A percentile compares a stretch with the other conserved stretches of the same genome.
Conservation (phyloP, 2,888 invertebrate species). For the Ferrisia virgata region DNA sequence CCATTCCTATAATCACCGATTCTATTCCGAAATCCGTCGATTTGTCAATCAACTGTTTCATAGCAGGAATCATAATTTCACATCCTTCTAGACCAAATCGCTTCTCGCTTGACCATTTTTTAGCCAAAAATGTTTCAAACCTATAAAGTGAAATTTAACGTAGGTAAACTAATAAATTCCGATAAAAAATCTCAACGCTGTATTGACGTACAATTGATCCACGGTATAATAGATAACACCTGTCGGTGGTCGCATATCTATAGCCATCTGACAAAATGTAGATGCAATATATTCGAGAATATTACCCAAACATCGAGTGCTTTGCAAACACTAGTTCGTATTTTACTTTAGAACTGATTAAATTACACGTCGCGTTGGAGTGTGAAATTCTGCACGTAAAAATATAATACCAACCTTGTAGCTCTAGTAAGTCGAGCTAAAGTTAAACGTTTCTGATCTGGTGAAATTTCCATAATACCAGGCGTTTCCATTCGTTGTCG, state of each 20-base stretch:
- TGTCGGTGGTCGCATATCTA: neutral
- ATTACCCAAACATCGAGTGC: neutral
- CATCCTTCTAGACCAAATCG: conserved; percentile 98
- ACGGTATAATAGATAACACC: too few relatives aligned
- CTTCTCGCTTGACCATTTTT: conserved; percentile 99
- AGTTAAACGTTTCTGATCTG: conserved; percentile 88
- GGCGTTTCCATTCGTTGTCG: conserved; percentile 94
- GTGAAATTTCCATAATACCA: conserved; percentile 76
- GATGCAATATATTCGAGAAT: neutral
- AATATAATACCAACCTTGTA: conserved; percentile 70
- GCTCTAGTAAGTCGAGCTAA: conserved; percentile 93
- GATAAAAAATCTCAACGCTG: too few relatives aligned
- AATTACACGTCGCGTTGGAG: neutral
- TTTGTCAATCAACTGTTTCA: conserved; percentile 97
- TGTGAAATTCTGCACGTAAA: too few relatives aligned
- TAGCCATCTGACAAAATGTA: too few relatives aligned
- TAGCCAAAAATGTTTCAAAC: conserved; percentile 96
- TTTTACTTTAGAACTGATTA: neutral
- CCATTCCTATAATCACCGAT: conserved; percentile 94
- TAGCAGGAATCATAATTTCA: conserved; percentile 96
- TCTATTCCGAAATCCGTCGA: conserved; percentile 94
- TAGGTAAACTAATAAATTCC: too few relatives aligned
- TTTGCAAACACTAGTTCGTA: neutral
- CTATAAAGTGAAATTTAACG: conserved; percentile 55
- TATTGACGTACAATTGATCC: too few relatives aligned